A percentile compares a stretch with the other conserved stretches of the same genome.
phyloP scores from a whole-genome alignment of 30 jellyfish, hydroid and myxozoan genomes.

The Hydractinia echinata region DNA sequence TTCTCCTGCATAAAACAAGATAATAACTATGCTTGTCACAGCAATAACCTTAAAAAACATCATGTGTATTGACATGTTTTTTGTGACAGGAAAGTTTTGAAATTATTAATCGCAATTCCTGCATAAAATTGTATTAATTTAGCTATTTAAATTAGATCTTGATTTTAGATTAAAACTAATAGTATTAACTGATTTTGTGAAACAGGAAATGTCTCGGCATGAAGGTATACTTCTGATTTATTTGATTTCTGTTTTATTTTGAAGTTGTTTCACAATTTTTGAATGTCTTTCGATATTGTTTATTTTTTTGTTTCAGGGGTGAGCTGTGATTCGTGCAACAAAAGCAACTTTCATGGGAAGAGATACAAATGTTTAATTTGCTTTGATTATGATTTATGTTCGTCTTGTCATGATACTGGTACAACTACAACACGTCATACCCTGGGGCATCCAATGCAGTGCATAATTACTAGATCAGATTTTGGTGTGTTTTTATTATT shows the following conservation, averaged over 20 bases:
- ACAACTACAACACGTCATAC: constrained; percentile 79
- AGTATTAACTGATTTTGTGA: no score
- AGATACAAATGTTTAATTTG: constrained; percentile 88
- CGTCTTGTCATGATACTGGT: constrained; percentile 83
- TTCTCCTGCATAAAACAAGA: no score
- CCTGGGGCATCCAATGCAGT: constrained; percentile 83
- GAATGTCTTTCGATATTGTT: neutral
- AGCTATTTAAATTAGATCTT: no score
- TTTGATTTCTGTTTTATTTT: no score
- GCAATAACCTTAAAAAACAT: no score
- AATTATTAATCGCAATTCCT: no score
- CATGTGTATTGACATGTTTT: no score
- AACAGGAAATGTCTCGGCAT: constrained; percentile 20
- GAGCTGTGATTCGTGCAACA: constrained; percentile 92
- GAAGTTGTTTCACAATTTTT: no score
- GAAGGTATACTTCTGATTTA: neutral
- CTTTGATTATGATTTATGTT: constrained; percentile 87
- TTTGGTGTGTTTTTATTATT: constrained; percentile 55
- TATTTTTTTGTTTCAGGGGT: constrained; percentile 53
- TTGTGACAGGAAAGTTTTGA: no score
- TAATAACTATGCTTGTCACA: no score
- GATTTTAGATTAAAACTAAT: no score
- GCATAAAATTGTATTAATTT: no score
- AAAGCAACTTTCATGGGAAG: constrained; percentile 84
- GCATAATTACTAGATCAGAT: constrained; percentile 79